Evolutionary conservation across 2,888 invertebrate species (phyloP).

Genomic region (Ennomos fuscantarius): DNA sequence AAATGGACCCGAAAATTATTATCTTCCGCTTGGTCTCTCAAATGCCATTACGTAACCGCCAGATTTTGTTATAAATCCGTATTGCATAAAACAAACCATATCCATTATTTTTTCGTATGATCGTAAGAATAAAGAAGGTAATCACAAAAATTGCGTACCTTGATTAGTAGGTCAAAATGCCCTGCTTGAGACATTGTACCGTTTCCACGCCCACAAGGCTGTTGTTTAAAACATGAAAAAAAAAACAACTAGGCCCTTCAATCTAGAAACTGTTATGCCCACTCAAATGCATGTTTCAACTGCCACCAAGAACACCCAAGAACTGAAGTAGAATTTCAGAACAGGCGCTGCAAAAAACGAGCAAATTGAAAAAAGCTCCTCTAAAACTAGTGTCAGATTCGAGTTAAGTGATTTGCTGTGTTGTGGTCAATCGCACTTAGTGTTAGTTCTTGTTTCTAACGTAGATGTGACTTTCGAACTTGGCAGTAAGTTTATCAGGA

Average conservation of each 20-base stretch:
- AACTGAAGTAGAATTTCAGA: slow-evolving; percentile 50
- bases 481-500: slow-evolving; percentile 21
- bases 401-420: slow-evolving; percentile 80
- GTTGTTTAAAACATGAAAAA: no score
- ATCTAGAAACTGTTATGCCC: no score
- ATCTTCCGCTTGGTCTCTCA: slow-evolving; percentile 50
- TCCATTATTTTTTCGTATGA: not conserved
- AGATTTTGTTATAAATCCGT: slow-evolving; percentile 46
- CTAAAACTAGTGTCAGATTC: slow-evolving; percentile 59
- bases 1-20: slow-evolving; percentile 68
- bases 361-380: slow-evolving; percentile 49
- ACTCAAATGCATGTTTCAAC: no score
- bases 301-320: no score
- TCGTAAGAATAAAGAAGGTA: not conserved
- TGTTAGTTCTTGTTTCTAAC: slow-evolving; percentile 61
- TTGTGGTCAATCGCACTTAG: slow-evolving; percentile 73
- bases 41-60: slow-evolving; percentile 50
- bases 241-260: no score
- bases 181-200: no score
- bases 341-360: slow-evolving; percentile 42
- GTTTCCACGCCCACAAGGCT: no score
- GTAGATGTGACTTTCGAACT: slow-evolving; percentile 62
- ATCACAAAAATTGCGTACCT: no score
- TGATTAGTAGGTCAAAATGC: no score
- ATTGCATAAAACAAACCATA: slow-evolving; percentile 12